A percentile compares a stretch with the other conserved stretches of the same genome.
phyloP scores from a whole-genome alignment of 2,113 vertebrate genomes.

The Hyla sarda region DNA sequence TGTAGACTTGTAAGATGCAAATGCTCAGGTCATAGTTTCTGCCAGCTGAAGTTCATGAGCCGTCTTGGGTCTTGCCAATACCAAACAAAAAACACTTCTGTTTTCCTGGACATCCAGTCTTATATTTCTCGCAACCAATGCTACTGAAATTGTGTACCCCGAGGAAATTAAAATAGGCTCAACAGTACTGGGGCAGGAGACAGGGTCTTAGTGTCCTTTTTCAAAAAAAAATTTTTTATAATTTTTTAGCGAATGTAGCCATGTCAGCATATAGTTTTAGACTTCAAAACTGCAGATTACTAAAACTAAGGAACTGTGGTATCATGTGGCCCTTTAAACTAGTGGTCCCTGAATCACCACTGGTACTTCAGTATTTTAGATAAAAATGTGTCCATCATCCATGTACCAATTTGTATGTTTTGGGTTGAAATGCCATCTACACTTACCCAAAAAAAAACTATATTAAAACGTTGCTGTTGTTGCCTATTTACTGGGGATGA shows the following conservation, averaged over 20 bases:
- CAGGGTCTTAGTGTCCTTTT: background rate
- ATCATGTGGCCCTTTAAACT: background rate
- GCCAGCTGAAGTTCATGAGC: background rate
- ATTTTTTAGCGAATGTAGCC: too few relatives aligned
- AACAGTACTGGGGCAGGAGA: background rate
- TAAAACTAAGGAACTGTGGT: background rate
- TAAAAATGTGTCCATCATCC: too few relatives aligned
- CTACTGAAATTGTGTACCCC: background rate
- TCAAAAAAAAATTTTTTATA: too few relatives aligned
- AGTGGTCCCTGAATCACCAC: background rate
- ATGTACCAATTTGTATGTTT: too few relatives aligned
- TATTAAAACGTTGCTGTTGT: too few relatives aligned
- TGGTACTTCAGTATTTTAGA: background rate
- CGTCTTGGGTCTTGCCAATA: conserved; percentile 3
- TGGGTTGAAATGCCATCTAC: too few relatives aligned
- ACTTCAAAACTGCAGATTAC: background rate
- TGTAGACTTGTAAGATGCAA: conserved; percentile 12
- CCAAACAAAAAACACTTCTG: conserved; percentile 15
- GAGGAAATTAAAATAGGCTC: background rate
- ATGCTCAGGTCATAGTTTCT: conserved; percentile 3
- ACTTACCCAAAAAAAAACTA: too few relatives aligned
- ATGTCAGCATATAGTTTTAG: background rate
- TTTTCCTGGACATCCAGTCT: background rate
- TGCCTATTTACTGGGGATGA: too few relatives aligned
- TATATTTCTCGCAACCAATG: background rate